phyloP scores from a whole-genome alignment of 2,888 invertebrate genomes.

The Oligia strigilis region DNA sequence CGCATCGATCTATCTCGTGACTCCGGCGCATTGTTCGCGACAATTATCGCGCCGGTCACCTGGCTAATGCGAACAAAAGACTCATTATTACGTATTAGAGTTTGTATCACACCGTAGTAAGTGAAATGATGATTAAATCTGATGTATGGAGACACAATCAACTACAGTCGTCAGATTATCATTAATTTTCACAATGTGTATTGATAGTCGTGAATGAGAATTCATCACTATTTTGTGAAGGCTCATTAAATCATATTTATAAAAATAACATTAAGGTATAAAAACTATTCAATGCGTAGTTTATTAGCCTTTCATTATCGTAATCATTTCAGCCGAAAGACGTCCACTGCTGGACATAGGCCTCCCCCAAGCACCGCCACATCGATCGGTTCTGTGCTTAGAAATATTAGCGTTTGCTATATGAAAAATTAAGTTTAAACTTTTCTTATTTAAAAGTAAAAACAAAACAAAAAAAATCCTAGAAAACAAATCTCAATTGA shows the following conservation, averaged over 20 bases:
- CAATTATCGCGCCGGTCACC: conserved; percentile 71
- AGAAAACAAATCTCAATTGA: background rate
- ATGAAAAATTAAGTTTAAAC: background rate
- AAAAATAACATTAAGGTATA: too few species aligned
- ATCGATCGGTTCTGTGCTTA: background rate
- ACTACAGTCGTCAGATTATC: background rate
- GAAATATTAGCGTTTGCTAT: background rate
- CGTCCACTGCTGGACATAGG: background rate
- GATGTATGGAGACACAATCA: background rate
- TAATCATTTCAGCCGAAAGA: background rate
- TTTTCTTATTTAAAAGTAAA: background rate
- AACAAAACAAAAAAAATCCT: background rate
- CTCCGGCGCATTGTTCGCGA: conserved; percentile 71
- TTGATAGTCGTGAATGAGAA: background rate
- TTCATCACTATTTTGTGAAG: background rate
- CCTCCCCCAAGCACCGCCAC: background rate
- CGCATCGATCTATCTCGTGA: conserved; percentile 69
- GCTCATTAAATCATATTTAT: too few species aligned
- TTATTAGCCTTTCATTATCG: background rate
- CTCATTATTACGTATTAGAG: conserved; percentile 69
- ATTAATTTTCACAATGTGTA: background rate
- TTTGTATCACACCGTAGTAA: conserved; percentile 71
- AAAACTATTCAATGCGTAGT: too few species aligned
- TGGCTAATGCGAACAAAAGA: conserved; percentile 72
- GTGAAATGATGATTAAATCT: background rate